phyloP scores from a whole-genome alignment of 1,140 invertebrate genomes.

The Steinernema feltiae region DNA sequence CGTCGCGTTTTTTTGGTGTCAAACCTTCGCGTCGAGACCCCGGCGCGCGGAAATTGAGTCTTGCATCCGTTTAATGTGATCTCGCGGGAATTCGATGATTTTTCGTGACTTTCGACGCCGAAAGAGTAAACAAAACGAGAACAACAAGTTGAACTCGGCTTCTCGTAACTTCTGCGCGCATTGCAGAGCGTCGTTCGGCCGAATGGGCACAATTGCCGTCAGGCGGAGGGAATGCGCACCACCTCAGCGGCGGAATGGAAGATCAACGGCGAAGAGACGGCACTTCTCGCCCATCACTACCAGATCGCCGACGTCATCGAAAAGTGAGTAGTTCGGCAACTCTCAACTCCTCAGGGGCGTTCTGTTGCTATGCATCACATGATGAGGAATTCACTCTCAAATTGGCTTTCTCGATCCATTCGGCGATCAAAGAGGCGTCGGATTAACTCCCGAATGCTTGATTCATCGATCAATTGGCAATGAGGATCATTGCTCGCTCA shows the following conservation, averaged over 20 bases:
- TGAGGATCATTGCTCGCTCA: neutral
- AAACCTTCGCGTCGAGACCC: no score
- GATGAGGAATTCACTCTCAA: no score
- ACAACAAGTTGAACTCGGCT: neutral
- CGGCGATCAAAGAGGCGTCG: no score
- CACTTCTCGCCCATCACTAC: conserved; percentile 50
- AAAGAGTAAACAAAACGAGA: neutral
- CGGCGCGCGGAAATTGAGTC: conserved; percentile 6
- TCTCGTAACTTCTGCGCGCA: neutral
- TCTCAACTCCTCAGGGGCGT: neutral
- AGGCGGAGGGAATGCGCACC: conserved; percentile 12
- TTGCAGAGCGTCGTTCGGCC: neutral
- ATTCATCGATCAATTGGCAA: no score
- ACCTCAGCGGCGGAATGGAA: conserved; percentile 13
- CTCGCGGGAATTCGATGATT: neutral
- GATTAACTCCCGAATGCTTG: no score
- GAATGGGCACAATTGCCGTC: conserved; percentile 7
- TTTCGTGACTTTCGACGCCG: no score
- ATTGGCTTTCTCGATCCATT: no score
- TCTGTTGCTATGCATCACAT: no score
- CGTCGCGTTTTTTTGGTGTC: neutral
- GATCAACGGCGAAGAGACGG: conserved; percentile 43
- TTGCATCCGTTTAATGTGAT: neutral
- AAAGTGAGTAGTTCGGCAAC: conserved; percentile 33
- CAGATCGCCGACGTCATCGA: conserved; percentile 52